These are phyloP conservation scores for Thecophora atra DNA, from an alignment of 2,888 invertebrate genomes.

Conservation along the genomic window DNA sequence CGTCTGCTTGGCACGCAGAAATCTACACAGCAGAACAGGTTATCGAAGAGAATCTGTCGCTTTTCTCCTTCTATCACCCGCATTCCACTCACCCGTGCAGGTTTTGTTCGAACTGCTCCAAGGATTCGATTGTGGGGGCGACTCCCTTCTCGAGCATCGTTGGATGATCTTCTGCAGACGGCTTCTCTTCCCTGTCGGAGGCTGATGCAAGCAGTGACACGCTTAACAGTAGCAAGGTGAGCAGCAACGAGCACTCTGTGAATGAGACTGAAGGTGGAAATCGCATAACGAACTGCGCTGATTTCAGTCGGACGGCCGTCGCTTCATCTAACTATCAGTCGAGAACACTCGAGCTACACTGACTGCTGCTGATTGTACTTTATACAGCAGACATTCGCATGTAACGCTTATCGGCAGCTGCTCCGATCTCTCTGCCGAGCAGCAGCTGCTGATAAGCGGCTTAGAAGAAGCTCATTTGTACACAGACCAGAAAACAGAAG, in stretches of 20 bases:
- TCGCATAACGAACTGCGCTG: background rate
- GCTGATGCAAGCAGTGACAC: background rate
- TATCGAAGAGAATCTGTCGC: too few relatives aligned
- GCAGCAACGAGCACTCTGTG: conserved; percentile 20
- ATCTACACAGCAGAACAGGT: conserved; percentile 47
- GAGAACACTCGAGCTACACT: too few relatives aligned
- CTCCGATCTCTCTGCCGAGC: too few relatives aligned
- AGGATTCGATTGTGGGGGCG: conserved; percentile 54
- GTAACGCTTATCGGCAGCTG: too few relatives aligned
- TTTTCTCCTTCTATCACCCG: too few relatives aligned
- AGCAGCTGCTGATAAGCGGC: too few relatives aligned
- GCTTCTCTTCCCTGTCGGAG: background rate
- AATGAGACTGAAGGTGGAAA: background rate
- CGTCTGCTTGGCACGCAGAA: conserved; percentile 70
- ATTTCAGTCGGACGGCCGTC: background rate
- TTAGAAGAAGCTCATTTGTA: too few relatives aligned
- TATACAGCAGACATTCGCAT: too few relatives aligned
- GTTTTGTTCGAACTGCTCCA: conserved; percentile 58
- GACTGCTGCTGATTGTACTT: too few relatives aligned
- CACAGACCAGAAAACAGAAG: too few relatives aligned
- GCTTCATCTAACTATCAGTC: too few relatives aligned
- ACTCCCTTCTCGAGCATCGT: conserved; percentile 58
- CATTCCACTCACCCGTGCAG: conserved; percentile 58
- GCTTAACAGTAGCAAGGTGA: conserved; percentile 7
- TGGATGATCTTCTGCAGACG: background rate